phyloP scores from a whole-genome alignment of 2,113 vertebrate genomes.

The Otus sunia region DNA sequence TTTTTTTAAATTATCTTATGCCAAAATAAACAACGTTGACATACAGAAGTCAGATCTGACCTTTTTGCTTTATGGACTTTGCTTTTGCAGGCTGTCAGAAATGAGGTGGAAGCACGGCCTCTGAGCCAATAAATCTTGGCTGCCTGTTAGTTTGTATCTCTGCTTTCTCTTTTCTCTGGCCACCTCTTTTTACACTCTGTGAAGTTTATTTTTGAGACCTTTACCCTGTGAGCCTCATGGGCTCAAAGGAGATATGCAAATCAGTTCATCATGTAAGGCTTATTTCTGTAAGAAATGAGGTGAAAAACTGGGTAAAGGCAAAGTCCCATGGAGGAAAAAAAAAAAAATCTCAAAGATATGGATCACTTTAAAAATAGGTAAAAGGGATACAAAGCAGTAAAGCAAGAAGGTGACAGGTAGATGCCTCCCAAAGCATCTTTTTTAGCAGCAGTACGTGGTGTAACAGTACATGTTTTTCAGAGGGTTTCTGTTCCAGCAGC shows the following conservation, averaged over 20 bases:
- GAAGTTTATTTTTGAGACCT: background rate
- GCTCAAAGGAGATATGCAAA: background rate
- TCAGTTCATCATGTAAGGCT: background rate
- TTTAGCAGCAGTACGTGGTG: background rate
- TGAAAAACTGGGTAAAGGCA: background rate
- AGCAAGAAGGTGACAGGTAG: background rate
- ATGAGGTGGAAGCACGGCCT: background rate
- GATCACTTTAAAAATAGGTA: background rate
- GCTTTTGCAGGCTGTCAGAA: background rate
- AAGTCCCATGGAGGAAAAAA: background rate
- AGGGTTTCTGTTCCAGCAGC: background rate
- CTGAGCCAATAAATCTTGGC: background rate
- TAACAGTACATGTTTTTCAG: background rate
- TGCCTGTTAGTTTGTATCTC: background rate
- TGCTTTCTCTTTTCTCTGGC: background rate
- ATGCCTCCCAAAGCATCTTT: background rate
- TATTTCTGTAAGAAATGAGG: background rate
- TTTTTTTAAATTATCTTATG: background rate
- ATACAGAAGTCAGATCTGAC: background rate
- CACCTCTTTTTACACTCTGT: background rate
- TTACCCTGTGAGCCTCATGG: background rate
- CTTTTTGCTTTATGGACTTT: background rate
- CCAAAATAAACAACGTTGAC: background rate
- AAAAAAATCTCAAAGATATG: rapidly evolving
- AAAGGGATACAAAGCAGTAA: background rate